Evolutionary conservation across 1,140 invertebrate genomes (phyloP).

Genomic region (Scaptomyza montana): DNA sequence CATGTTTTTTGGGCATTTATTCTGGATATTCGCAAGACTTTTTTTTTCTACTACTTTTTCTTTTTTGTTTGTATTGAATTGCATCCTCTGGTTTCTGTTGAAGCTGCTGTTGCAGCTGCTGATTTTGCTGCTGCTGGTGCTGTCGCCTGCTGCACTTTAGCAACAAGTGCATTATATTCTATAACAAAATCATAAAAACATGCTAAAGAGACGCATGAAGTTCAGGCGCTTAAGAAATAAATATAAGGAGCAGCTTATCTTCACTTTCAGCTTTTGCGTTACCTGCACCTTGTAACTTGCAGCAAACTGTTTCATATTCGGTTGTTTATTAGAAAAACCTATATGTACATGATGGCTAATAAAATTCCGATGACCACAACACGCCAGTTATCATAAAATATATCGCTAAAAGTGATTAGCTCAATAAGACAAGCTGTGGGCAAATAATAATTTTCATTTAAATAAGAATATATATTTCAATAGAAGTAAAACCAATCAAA

Average conservation of each 20-base stretch:
- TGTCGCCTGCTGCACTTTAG: constrained; percentile 58
- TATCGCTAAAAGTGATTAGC: no score
- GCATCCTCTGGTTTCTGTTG: constrained; percentile 55
- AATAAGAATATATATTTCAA: no score
- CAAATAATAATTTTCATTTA: no score
- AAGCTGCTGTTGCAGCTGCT: constrained; percentile 22
- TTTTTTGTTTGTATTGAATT: constrained; percentile 77
- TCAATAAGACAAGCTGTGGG: no score
- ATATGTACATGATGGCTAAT: background rate
- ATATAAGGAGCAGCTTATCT: constrained; percentile 41
- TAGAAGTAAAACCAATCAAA: no score
- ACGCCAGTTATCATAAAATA: background rate
- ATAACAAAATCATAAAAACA: constrained; percentile 16
- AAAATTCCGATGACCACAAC: background rate
- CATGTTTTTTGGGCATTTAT: constrained; percentile 80
- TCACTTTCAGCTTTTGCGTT: constrained; percentile 37
- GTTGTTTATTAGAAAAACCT: background rate
- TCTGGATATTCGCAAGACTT: constrained; percentile 69
- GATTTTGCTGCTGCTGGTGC: constrained; percentile 13
- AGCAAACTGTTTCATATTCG: background rate
- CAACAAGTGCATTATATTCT: constrained; percentile 76
- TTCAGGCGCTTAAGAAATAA: background rate
- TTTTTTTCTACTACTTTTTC: constrained; percentile 54
- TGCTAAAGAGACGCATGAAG: constrained; percentile 6
- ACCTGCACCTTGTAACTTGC: constrained; percentile 29